Conservation (phyloP, 2,797 vertebrate species). For the Vireo griseus region DNA sequence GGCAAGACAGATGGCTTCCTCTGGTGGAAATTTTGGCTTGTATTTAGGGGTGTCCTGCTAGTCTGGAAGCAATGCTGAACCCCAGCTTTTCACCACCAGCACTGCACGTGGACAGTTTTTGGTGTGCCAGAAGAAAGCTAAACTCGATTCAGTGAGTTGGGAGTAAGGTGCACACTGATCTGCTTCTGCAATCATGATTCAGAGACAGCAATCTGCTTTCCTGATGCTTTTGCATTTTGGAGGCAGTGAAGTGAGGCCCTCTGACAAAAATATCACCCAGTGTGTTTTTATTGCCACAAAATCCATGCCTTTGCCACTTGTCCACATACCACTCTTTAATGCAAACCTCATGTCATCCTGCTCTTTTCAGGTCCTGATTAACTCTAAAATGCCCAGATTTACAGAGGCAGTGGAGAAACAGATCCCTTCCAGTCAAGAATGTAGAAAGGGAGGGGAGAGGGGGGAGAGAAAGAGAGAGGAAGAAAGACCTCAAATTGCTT, state of each 20-base stretch:
- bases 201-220: constrained; percentile 23
- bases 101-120: neutral
- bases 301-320: constrained; percentile 76
- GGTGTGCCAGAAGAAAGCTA: neutral
- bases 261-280: constrained; percentile 70
- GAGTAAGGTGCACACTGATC: constrained; percentile 7
- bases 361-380: constrained; percentile 65
- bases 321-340: constrained; percentile 74
- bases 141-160: neutral
- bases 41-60: neutral
- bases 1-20: neutral
- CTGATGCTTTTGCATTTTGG: constrained; percentile 27
- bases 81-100: neutral
- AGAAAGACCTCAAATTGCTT: neutral
- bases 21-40: neutral
- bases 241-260: constrained; percentile 57
- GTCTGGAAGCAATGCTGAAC: neutral
- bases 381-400: constrained; percentile 69
- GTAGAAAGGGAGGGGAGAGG: neutral
- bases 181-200: constrained; percentile 31
- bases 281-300: constrained; percentile 75
- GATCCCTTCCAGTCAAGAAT: constrained; percentile 51
- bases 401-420: constrained; percentile 34
- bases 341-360: constrained; percentile 75
- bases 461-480: neutral